Evolutionary conservation across 2,888 invertebrate genomes (phyloP), one percentile per base, ranked within the genome.

Genomic region (Euplexia lucipara): DNA sequence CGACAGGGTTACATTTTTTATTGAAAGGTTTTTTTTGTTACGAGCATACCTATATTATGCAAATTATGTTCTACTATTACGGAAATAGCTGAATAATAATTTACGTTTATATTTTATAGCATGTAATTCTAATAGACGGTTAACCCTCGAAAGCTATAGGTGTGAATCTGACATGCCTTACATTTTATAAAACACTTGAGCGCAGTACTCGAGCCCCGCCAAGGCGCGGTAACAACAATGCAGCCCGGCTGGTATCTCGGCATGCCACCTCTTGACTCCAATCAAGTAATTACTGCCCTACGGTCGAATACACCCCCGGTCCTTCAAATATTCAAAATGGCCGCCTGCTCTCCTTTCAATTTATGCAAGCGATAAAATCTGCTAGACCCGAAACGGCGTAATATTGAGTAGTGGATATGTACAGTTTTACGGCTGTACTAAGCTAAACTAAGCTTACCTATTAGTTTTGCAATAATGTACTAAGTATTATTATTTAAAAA

Each of bases 231-330:
- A 56, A 79, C 70, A 83, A 93, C 92, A 94, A 94, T 91, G 86
- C 88, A 81, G 70, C 88, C 82, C 89, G 85, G 87, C 81, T 83
- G 88, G 86, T 90, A 91, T 92, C 95, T 92, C 95, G 92, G 91
- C 92, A 88, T 90, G 95, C 90, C 85, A 88, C 94, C 95, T 94
- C 95, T 95, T 92, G 93, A 95, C 95, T 95, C 84, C 94, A 95
- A 95, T 95, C 94, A 95, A 95, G 91, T 91, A 93, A 95, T 95
- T 95, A 95, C 94, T 94, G 93, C 93, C 94, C 94, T 89, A 91
- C 92, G 92, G 93, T 90, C 93, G 90, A 91, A 88, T 88, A 91
- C 89, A 90, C 90, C 93, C 94, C 87, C 88, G 79, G 86, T 83
- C 86, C 88, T 90, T 86, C 79, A 90, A 88, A 92, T 92, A 94